Percentiles rank a stretch among this genome's conserved stretches.
These are phyloP conservation scores for Mastigias papua DNA, from an alignment of 30 jellyfish, hydroid and myxozoan genomes.

Conservation along the genomic window DNA sequence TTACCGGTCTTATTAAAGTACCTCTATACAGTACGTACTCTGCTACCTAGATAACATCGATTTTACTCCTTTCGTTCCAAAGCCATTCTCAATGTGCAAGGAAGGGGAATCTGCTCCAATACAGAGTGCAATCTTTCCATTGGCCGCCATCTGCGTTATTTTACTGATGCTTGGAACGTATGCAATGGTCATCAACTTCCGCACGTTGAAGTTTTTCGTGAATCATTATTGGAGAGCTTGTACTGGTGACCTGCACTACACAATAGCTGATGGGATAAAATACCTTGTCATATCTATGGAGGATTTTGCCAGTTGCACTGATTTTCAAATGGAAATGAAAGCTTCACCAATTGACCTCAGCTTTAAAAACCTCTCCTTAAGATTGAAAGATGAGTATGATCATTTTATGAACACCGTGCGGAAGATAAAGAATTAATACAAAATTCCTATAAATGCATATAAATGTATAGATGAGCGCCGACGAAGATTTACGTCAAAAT, in stretches of 20 bases:
- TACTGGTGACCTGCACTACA: conserved; percentile 57
- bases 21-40: too few relatives aligned
- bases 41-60: too few relatives aligned
- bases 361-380: conserved; percentile 19
- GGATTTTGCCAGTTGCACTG: conserved; percentile 49
- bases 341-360: conserved; percentile 51
- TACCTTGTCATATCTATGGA: conserved; percentile 34
- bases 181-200: conserved; percentile 11
- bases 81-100: conserved; percentile 38
- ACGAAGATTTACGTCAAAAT: too few relatives aligned
- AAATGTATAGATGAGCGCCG: too few relatives aligned
- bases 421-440: too few relatives aligned
- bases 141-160: conserved; percentile 21
- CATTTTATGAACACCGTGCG: too few relatives aligned
- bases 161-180: conserved; percentile 8
- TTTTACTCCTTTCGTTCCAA: not conserved
- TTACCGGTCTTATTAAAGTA: too few relatives aligned
- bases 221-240: conserved; percentile 47
- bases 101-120: conserved; percentile 74
- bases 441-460: too few relatives aligned
- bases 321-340: conserved; percentile 46
- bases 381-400: conserved; percentile 39
- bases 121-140: conserved; percentile 62
- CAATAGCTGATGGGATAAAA: conserved; percentile 41
- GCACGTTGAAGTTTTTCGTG: conserved; percentile 14